A percentile compares a stretch with the other conserved stretches of the same genome.
Conservation (phyloP, 2,888 invertebrate genomes). For the Pedicia rivosa region DNA sequence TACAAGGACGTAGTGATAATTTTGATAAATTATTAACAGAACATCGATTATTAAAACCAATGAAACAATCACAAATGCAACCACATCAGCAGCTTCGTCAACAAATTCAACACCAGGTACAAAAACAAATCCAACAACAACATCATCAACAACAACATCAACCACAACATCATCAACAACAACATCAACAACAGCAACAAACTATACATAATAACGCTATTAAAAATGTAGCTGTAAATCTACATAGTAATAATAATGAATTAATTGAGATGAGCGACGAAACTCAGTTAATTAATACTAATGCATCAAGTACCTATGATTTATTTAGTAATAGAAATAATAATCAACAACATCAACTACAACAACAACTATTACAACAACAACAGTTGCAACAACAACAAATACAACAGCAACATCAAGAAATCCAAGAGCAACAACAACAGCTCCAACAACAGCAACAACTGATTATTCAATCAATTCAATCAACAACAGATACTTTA, state of each 20-base stretch:
- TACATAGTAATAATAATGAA: no score
- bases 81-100: slow-evolving; percentile 7
- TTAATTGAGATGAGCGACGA: no score
- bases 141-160: slow-evolving; percentile 12
- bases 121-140: slow-evolving; percentile 9
- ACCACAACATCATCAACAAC: no score
- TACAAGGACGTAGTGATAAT: slow-evolving; percentile 51
- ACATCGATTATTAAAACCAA: no score
- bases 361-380: slow-evolving; percentile 2
- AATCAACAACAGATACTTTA: slow-evolving; percentile 7
- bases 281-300: no score
- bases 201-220: no score
- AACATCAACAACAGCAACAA: slow-evolving; percentile 8
- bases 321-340: no score
- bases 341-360: slow-evolving; percentile 4
- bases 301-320: no score
- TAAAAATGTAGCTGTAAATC: no score
- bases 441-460: slow-evolving; percentile 2
- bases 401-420: no score
- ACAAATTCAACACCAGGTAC: slow-evolving; percentile 12
- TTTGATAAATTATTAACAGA: slow-evolving; percentile 62
- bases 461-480: slow-evolving; percentile 5
- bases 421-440: slow-evolving; percentile 4
- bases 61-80: no score
- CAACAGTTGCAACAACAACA: slow-evolving; percentile 9